phyloP scores from a whole-genome alignment of 2,797 vertebrate species.

The Petrocephalus schoutedeni region DNA sequence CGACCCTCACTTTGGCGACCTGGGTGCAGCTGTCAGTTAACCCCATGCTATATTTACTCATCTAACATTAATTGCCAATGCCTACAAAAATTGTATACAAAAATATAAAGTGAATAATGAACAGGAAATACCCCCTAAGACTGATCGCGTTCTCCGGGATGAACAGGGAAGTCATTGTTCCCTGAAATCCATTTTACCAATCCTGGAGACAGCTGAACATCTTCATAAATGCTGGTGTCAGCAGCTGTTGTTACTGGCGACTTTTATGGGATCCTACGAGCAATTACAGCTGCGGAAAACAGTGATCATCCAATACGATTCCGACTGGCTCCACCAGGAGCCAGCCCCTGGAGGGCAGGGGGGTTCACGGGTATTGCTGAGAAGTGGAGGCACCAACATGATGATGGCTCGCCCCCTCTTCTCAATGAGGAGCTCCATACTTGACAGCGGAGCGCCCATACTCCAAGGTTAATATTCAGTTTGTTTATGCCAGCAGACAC shows the following conservation, averaged over 20 bases:
- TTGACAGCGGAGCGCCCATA: background rate
- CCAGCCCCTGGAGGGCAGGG: background rate
- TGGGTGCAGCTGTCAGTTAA: background rate
- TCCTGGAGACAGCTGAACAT: background rate
- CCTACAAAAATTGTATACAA: background rate
- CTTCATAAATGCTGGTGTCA: slow-evolving; percentile 8
- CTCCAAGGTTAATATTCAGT: background rate
- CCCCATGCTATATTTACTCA: background rate
- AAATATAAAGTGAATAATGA: background rate
- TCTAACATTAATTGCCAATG: background rate
- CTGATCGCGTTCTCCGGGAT: background rate
- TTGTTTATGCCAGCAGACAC: background rate
- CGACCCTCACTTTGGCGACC: background rate
- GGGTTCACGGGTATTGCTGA: background rate
- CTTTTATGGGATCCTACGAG: slow-evolving; percentile 10
- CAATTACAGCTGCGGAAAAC: slow-evolving; percentile 44
- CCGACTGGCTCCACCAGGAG: slow-evolving; percentile 2
- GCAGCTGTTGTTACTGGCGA: slow-evolving; percentile 18
- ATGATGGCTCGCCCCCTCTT: background rate
- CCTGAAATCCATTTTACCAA: background rate
- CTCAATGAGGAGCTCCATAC: background rate
- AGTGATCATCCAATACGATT: slow-evolving; percentile 30
- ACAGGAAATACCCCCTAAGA: background rate
- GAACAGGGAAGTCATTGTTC: background rate
- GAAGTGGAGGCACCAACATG: background rate